A percentile compares a stretch with the other conserved stretches of the same genome.
phyloP scores from a whole-genome alignment of 2,888 invertebrate genomes.

The Amphipoea oculea region DNA sequence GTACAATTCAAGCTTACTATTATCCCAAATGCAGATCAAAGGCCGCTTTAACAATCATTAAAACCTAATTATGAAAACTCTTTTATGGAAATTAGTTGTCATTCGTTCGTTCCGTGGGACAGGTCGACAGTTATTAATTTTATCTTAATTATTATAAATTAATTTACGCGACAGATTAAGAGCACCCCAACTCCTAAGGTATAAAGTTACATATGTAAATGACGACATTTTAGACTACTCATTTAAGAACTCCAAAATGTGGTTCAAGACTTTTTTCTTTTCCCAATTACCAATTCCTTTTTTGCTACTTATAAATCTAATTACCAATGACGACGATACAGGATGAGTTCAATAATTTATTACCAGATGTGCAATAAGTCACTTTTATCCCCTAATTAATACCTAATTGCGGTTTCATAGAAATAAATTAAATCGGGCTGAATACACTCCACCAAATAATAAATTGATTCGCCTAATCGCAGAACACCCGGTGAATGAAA shows the following conservation, averaged over 20 bases:
- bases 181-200: not conserved
- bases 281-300: not conserved
- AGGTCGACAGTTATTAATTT: constrained; percentile 6
- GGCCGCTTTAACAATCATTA: not conserved
- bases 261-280: not conserved
- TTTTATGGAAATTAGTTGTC: constrained; percentile 9
- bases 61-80: no score
- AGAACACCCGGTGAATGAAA: constrained; percentile 27
- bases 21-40: not conserved
- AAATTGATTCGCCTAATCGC: constrained; percentile 27
- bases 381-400: not conserved
- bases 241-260: not conserved
- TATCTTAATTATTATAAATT: constrained; percentile 17
- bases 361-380: constrained; percentile 1
- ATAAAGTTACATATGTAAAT: not conserved
- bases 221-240: not conserved
- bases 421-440: constrained; percentile 1
- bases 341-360: not conserved
- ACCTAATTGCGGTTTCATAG: constrained; percentile 6
- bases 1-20: not conserved
- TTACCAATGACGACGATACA: not conserved
- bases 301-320: not conserved
- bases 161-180: no score
- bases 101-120: constrained; percentile 4
- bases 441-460: constrained; percentile 23